These are phyloP conservation scores for Rhinoderma darwinii DNA, from an alignment of 2,113 vertebrate species.

Conservation along the genomic window DNA sequence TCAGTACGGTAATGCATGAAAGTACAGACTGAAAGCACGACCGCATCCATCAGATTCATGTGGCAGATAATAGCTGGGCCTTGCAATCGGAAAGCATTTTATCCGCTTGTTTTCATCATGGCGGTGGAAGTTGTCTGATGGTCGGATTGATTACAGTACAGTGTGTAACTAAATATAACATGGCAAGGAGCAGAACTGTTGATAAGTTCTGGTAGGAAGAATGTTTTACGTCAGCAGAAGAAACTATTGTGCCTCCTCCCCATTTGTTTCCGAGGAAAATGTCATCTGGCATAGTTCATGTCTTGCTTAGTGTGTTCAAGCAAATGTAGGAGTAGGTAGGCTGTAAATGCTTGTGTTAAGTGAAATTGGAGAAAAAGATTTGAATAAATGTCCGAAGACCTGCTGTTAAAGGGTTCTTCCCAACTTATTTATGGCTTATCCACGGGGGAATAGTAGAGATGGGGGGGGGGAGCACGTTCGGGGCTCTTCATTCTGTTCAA, in stretches of 20 bases:
- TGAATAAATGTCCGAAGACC: too few species aligned
- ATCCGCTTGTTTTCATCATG: not conserved
- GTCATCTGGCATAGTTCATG: conserved; percentile 41
- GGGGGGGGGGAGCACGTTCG: too few species aligned
- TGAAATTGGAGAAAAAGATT: too few species aligned
- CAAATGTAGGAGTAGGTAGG: not conserved
- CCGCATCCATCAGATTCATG: conserved; percentile 21
- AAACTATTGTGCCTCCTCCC: conserved; percentile 10
- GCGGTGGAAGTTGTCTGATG: not conserved
- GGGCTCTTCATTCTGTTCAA: too few species aligned
- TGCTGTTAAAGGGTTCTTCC: too few species aligned
- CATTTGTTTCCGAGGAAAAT: conserved; percentile 34
- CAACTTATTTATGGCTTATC: too few species aligned
- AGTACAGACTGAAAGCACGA: not conserved
- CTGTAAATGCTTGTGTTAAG: not conserved
- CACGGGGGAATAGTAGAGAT: too few species aligned
- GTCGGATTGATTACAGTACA: conserved; percentile 21
- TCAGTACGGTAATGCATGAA: conserved; percentile 5
- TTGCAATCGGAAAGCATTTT: not conserved
- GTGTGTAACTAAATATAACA: conserved; percentile 19
- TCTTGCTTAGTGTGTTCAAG: conserved; percentile 17
- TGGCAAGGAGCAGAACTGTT: not conserved
- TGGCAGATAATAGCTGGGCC: conserved; percentile 24
- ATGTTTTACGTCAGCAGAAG: conserved; percentile 32
- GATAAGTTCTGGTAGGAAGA: conserved; percentile 3